phyloP scores from a whole-genome alignment of 2,888 invertebrate species.

The Rhorus exstirpatorius region DNA sequence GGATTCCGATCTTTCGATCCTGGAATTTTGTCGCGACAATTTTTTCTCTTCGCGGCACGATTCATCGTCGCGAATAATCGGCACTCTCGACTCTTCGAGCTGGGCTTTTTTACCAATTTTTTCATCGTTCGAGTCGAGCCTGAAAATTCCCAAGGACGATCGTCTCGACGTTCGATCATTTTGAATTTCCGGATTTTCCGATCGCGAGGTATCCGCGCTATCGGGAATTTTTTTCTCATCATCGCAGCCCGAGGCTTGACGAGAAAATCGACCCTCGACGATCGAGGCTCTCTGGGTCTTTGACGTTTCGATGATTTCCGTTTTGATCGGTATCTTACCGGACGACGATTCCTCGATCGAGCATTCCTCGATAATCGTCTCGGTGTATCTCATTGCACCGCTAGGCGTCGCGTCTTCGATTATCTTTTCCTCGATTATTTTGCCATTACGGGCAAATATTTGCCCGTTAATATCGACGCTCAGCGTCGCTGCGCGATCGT shows the following conservation, averaged over 20 bases:
- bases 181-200: conserved; percentile 50
- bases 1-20: conserved; percentile 72
- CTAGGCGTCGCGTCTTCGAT: conserved; percentile 74
- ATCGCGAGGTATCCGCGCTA: conserved; percentile 4
- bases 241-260: conserved; percentile 60
- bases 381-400: conserved; percentile 76
- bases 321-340: conserved; percentile 79
- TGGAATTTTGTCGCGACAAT: conserved; percentile 71
- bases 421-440: conserved; percentile 70
- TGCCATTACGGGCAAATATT: conserved; percentile 71
- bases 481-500: conserved; percentile 75
- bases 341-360: conserved; percentile 87
- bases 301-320: conserved; percentile 57
- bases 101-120: conserved; percentile 61
- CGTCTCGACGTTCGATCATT: conserved; percentile 70
- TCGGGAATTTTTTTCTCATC: conserved; percentile 28
- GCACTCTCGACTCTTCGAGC: conserved; percentile 60
- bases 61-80: no score
- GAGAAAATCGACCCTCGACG: conserved; percentile 68
- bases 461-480: conserved; percentile 78
- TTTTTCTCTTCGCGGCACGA: conserved; percentile 64
- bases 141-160: conserved; percentile 66
- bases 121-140: conserved; percentile 64
- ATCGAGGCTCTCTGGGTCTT: conserved; percentile 63
- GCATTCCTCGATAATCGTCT: conserved; percentile 86